Base-by-base conservation (phyloP, 2,888 invertebrate species). In the Aleiodes alternator region DNA sequence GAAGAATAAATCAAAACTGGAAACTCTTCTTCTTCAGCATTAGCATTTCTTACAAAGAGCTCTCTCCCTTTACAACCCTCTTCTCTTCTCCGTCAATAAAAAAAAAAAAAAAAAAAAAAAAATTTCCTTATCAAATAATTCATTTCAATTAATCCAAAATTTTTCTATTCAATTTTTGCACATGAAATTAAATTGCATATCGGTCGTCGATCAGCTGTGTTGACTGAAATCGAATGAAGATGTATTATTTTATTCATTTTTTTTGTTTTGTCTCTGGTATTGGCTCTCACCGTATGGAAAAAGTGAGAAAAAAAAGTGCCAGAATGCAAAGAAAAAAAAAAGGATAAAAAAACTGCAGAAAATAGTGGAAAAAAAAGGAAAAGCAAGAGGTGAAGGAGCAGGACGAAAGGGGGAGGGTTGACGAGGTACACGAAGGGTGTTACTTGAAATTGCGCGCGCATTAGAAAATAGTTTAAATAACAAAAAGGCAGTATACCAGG, bases 401-500 rank as follows among this genome's bases (percentile, higher is more conserved):
- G 23, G 23, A 34, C 34, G 34, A 4, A 34, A 34, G 48, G 57
- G 56, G 55, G 57, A 71, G 53, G 76, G 74, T 64, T 76, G 73
- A 73, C 77, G 77, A 75, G 76, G 73, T 59, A 78, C 69, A 61
- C 69, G 56, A 68, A 69, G 31, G 69, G 77, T 64, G 76, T 79
- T 79, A 81, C 77, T 80, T 78, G 78, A 81, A 81, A 81, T 81
- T 78, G 80, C 71, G 76, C 80, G 79, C 57, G 80, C 61, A 80
- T 75, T 79, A 72, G 81, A 76, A 80, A 78, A 80, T 80, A 85
- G 86, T 85, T 82, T 84, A 83, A 86, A 87, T 85, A 86, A 85
- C 85, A 87, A 88, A 89, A 89, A 88, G 87, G 87, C 85, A 85
- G 23, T 23, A 84, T 86, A 34, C 14, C 66, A 48, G 84, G 86